Evolutionary conservation across 1,140 invertebrate species (phyloP).

Genomic region (Panagrolaimus sp.): DNA sequence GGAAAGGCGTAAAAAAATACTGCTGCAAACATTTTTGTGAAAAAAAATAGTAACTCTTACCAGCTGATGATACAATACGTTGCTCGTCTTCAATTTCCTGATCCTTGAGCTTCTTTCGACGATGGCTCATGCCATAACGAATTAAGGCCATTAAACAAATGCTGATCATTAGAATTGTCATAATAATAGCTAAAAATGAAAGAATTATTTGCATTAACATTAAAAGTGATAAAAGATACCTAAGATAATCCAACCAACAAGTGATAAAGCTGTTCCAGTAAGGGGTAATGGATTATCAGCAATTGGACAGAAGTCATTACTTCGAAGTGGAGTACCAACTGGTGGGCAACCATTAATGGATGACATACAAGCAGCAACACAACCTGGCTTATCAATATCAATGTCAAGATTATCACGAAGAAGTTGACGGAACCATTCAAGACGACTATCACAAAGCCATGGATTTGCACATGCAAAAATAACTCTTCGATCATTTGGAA

Average conservation of each 20-base stretch:
- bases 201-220: neutral
- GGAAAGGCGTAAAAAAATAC: neutral
- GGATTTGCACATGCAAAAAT: conserved; percentile 58
- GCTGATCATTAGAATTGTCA: conserved; percentile 55
- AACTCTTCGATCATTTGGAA: conserved; percentile 54
- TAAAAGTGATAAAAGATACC: conserved; percentile 30
- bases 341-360: conserved; percentile 50
- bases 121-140: conserved; percentile 57
- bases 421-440: conserved; percentile 57
- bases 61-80: conserved; percentile 44
- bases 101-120: conserved; percentile 57
- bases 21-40: neutral
- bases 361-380: conserved; percentile 44
- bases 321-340: conserved; percentile 49
- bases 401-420: conserved; percentile 56
- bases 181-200: conserved; percentile 51
- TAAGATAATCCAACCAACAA: conserved; percentile 58
- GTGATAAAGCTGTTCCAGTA: conserved; percentile 46
- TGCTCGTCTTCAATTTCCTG: conserved; percentile 55
- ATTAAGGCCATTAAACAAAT: conserved; percentile 56
- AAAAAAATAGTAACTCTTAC: neutral
- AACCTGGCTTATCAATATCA: conserved; percentile 58
- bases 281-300: conserved; percentile 39
- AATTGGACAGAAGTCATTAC: conserved; percentile 41
- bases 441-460: conserved; percentile 50